Percentiles rank a stretch among this genome's conserved stretches.
phyloP scores from a whole-genome alignment of 2,797 vertebrate genomes.

The Gila robusta region DNA sequence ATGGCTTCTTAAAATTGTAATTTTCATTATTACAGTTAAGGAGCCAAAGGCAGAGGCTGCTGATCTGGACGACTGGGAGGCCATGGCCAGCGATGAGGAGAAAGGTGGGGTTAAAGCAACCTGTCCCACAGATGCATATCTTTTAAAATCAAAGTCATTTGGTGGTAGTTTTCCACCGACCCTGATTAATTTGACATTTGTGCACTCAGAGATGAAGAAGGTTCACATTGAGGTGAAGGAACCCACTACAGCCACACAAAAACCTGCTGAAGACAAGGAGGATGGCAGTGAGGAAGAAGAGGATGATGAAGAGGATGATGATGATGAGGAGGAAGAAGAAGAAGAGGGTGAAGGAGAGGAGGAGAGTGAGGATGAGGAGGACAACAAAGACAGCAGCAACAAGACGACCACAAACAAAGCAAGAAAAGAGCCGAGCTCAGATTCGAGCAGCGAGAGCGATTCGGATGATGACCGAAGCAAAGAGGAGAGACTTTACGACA shows the following conservation, averaged over 20 bases:
- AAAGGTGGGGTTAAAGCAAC: conserved; percentile 65
- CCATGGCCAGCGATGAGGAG: conserved; percentile 89
- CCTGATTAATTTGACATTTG: background rate
- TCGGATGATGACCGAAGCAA: conserved; percentile 90
- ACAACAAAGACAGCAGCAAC: conserved; percentile 67
- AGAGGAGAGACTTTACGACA: conserved; percentile 92
- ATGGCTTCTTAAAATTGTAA: background rate
- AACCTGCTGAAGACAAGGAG: conserved; percentile 52
- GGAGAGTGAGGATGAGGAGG: conserved; percentile 82
- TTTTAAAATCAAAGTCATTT: background rate
- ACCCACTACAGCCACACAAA: conserved; percentile 56
- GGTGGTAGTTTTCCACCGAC: background rate
- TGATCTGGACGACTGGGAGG: conserved; percentile 89
- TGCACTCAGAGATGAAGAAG: conserved; percentile 85
- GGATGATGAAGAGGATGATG: conserved; percentile 83
- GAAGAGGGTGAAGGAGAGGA: conserved; percentile 81
- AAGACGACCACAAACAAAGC: conserved; percentile 70
- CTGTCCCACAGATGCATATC: background rate
- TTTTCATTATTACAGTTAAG: conserved; percentile 68
- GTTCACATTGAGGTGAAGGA: conserved; percentile 96
- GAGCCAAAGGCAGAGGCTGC: conserved; percentile 79
- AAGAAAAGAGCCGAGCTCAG: conserved; percentile 83
- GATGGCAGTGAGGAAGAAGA: conserved; percentile 78
- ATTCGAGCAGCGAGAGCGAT: conserved; percentile 84
- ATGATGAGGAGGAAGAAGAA: conserved; percentile 79